These are phyloP conservation scores for Climacteris rufus DNA, from an alignment of 2,113 vertebrate genomes.

Conservation along the genomic window DNA sequence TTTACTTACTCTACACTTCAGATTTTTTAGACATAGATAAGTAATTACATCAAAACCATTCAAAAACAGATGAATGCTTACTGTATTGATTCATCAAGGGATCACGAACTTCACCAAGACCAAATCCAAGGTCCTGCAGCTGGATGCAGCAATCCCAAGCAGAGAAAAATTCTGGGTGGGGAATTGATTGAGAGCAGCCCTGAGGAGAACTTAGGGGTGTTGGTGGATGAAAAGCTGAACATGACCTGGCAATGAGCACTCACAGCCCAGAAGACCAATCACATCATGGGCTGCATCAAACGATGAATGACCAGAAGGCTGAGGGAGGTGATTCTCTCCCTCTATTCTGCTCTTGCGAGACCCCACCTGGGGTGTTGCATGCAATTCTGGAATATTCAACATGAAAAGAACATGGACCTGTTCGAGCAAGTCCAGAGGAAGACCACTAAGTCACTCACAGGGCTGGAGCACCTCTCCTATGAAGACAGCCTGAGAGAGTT, in stretches of 20 bases:
- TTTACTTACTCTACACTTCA: neutral
- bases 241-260: neutral
- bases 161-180: neutral
- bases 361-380: neutral
- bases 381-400: accelerated
- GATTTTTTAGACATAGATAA: neutral
- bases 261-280: neutral
- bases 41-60: neutral
- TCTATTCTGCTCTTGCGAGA: neutral
- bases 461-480: neutral
- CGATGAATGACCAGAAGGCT: accelerated
- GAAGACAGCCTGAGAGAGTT: neutral
- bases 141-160: neutral
- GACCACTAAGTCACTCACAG: neutral
- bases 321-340: neutral
- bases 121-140: neutral
- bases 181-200: neutral
- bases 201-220: neutral
- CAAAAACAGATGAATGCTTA: neutral
- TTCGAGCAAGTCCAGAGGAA: neutral
- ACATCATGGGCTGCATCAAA: neutral
- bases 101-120: neutral
- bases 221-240: neutral
- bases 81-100: neutral
- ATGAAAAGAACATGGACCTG: neutral